phyloP scores from a whole-genome alignment of 2,797 vertebrate species.

The Neosilurus hyrtlii region DNA sequence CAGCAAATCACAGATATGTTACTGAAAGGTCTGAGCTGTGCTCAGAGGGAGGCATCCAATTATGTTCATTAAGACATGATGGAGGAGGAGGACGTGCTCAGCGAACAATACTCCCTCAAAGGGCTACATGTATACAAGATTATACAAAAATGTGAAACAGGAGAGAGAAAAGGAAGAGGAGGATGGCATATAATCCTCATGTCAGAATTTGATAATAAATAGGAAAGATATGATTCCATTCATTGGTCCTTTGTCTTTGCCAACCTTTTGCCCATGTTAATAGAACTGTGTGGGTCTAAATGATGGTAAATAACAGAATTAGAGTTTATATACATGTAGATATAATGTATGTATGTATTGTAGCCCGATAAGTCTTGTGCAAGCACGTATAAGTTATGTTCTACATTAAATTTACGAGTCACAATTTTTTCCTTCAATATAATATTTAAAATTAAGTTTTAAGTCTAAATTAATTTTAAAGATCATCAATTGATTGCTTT shows the following conservation, averaged over 20 bases:
- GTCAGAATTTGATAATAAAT: slow-evolving; percentile 64
- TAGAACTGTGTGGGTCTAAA: not conserved
- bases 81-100: slow-evolving; percentile 44
- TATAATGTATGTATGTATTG: too few relatives aligned
- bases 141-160: slow-evolving; percentile 22
- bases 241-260: slow-evolving; percentile 67
- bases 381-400: not conserved
- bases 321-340: too few relatives aligned
- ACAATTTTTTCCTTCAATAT: not conserved
- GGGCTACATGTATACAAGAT: slow-evolving; percentile 37
- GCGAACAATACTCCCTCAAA: slow-evolving; percentile 34
- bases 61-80: slow-evolving; percentile 60
- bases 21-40: slow-evolving; percentile 49
- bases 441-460: not conserved
- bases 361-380: not conserved
- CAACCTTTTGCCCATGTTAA: slow-evolving; percentile 57
- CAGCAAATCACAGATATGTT: slow-evolving; percentile 57
- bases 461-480: not conserved
- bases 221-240: slow-evolving; percentile 71
- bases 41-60: slow-evolving; percentile 62
- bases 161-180: not conserved
- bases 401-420: not conserved
- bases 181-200: slow-evolving; percentile 35
- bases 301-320: not conserved
- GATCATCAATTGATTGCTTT: not conserved